A percentile compares a stretch with the other conserved stretches of the same genome.
Evolutionary conservation across 2,113 vertebrate genomes (phyloP).

Genomic region (Hippocampus guttulatus): DNA sequence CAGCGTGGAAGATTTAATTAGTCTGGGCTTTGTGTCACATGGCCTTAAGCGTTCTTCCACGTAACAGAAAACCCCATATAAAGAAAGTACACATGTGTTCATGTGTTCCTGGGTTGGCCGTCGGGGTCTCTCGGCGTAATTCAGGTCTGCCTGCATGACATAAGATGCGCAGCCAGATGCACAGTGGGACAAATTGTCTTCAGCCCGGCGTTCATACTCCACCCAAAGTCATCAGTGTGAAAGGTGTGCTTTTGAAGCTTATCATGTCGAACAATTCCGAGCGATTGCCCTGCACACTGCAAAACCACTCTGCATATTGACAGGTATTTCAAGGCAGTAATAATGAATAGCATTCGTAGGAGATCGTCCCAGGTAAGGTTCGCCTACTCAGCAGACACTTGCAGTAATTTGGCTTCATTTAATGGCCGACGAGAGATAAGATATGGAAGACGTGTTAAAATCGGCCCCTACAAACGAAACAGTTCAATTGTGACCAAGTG

Average conservation of each 20-base stretch:
- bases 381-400: neutral
- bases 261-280: slow-evolving; percentile 46
- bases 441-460: neutral
- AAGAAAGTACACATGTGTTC: neutral
- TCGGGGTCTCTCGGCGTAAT: slow-evolving; percentile 22
- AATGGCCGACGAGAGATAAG: neutral
- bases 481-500: no score
- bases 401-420: neutral
- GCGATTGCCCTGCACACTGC: slow-evolving; percentile 41
- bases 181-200: neutral
- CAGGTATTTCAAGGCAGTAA: slow-evolving; percentile 30
- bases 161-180: slow-evolving; percentile 35
- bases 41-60: slow-evolving; percentile 24
- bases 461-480: no score
- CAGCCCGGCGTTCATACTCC: slow-evolving; percentile 7
- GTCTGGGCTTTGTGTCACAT: slow-evolving; percentile 36
- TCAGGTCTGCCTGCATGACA: slow-evolving; percentile 22
- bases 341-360: slow-evolving; percentile 14
- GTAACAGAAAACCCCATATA: neutral
- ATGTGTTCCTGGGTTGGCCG: slow-evolving; percentile 1
- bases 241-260: slow-evolving; percentile 32
- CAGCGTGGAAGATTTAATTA: slow-evolving; percentile 31
- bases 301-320: slow-evolving; percentile 50
- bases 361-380: neutral
- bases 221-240: slow-evolving; percentile 52